A percentile compares a stretch with the other conserved stretches of the same genome.
These are phyloP conservation scores for Colostygia pectinataria DNA, from an alignment of 2,888 invertebrate genomes.

Conservation along the genomic window DNA sequence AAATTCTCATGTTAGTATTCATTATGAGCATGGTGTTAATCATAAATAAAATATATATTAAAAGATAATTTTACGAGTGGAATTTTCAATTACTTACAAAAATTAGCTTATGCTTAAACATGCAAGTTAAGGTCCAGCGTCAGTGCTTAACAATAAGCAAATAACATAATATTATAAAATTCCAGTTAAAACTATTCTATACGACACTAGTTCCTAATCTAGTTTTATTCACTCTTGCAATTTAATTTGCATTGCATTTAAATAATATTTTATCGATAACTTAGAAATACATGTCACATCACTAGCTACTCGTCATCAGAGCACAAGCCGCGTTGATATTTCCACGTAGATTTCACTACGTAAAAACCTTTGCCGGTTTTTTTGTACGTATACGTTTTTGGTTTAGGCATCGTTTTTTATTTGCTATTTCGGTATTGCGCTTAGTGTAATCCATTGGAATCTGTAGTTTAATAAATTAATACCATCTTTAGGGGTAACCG, in stretches of 20 bases:
- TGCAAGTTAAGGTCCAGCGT: too few relatives aligned
- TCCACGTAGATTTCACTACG: slow-evolving; percentile 81
- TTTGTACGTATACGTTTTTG: slow-evolving; percentile 70
- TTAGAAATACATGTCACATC: slow-evolving; percentile 43
- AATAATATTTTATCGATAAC: slow-evolving; percentile 52
- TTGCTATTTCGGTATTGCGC: slow-evolving; percentile 60
- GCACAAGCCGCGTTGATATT: slow-evolving; percentile 77
- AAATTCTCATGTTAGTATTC: neutral
- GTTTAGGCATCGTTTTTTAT: slow-evolving; percentile 72
- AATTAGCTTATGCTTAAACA: too few relatives aligned
- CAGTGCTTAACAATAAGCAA: too few relatives aligned
- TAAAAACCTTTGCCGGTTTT: slow-evolving; percentile 78
- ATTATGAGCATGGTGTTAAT: too few relatives aligned
- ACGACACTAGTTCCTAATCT: too few relatives aligned
- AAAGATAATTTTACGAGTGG: neutral
- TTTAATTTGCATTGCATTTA: too few relatives aligned
- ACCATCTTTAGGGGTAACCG: neutral
- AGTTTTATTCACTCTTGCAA: too few relatives aligned
- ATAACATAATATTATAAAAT: too few relatives aligned
- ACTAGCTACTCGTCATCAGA: slow-evolving; percentile 77
- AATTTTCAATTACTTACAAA: too few relatives aligned
- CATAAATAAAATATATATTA: too few relatives aligned
- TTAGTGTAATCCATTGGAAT: slow-evolving; percentile 9
- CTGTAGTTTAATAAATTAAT: slow-evolving; percentile 9
- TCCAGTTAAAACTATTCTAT: too few relatives aligned